A percentile compares a stretch with the other conserved stretches of the same genome.
phyloP scores from a whole-genome alignment of 2,888 invertebrate genomes.

The Nomada hirtipes region DNA sequence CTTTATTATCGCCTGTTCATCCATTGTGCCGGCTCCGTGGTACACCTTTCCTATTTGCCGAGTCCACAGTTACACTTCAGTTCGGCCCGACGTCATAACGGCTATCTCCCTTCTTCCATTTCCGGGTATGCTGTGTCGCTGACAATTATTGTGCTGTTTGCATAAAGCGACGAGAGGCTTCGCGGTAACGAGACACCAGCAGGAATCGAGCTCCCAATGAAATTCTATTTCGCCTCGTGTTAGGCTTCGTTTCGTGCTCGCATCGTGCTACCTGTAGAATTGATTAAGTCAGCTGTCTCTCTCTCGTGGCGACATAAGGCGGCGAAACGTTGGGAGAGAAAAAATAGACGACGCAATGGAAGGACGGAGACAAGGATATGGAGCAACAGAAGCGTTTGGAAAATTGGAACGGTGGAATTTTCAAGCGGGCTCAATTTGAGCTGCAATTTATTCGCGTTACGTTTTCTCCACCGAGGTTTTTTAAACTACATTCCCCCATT shows the following conservation, averaged over 20 bases:
- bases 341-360: not conserved
- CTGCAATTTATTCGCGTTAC: conserved; percentile 20
- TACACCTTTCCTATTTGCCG: conserved; percentile 69
- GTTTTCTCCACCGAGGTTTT: conserved; percentile 3
- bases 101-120: conserved; percentile 69
- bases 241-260: conserved; percentile 39
- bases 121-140: conserved; percentile 70
- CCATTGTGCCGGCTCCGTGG: conserved; percentile 33
- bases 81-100: conserved; percentile 64
- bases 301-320: not conserved
- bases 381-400: not conserved
- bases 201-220: conserved; percentile 67
- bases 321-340: not conserved
- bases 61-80: conserved; percentile 66
- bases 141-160: conserved; percentile 76
- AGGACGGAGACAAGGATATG: not conserved
- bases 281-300: conserved; percentile 1
- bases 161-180: conserved; percentile 72
- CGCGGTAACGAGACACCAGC: conserved; percentile 69
- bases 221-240: conserved; percentile 61
- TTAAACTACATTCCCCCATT: conserved; percentile 1
- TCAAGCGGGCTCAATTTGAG: not conserved
- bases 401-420: conserved; percentile 6
- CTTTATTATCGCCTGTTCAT: conserved; percentile 40
- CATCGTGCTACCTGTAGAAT: conserved; percentile 14